Base-by-base conservation (phyloP, 1,140 invertebrate genomes). In the Hylaeus volcanicus region DNA sequence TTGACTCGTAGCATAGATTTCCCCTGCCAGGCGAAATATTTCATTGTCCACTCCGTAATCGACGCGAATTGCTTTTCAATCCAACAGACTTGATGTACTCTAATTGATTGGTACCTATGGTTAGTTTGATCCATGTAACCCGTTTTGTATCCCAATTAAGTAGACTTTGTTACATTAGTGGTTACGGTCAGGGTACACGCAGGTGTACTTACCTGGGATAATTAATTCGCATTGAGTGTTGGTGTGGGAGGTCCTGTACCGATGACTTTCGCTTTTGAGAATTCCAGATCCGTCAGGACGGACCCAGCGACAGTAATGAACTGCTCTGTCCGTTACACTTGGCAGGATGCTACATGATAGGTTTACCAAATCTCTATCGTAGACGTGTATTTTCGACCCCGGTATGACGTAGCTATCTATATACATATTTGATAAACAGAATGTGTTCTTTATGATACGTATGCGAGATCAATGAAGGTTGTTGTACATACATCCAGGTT, bases 281-380 rank as follows among this genome's bases (percentile, higher is more conserved):
- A 63, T 41, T 39, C 60, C 88, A 65, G 82, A 82, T 75, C 91
- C 89, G 73, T 90, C 82, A 43, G 92, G 91, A 69, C 88, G 90
- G 76, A 93, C 85, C 92, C 92, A 92, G 71, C 90, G 88, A 65
- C 92, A 93, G 68, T 92, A 92, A 81, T 90, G 84, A 83, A 92
- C 90, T 51, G 48, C 58, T 63, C 61, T 76, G 66, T 81, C 58
- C 58, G 53, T 64, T 26, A 61, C 68, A 55, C 45, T 51, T 48
- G 80, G 90, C 75, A 91, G 79, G 53, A 86, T 82, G n/a, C 72
- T 71, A 66, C 85, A 89, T 55, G 82, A 76, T 39, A 91, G 83
- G 74, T 72, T 76, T 51, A 66, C 55, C 53, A 78, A 41, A 56
- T 72, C 74, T 41, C 55, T 26, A 73, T 12, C 58, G 11, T 63